Conservation (phyloP, 2,888 invertebrate species). For the Baccha elongata region DNA sequence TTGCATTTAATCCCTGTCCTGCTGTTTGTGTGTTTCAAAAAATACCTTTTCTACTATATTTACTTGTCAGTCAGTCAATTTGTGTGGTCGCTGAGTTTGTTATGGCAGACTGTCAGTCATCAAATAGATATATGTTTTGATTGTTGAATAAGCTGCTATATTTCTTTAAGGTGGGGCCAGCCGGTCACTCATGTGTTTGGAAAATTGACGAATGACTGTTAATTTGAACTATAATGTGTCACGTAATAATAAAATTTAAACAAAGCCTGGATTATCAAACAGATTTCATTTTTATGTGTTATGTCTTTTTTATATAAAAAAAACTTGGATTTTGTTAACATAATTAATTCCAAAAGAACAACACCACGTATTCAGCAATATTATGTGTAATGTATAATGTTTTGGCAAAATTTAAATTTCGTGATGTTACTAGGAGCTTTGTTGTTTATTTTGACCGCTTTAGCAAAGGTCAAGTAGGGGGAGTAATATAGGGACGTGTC, state of each 20-base stretch:
- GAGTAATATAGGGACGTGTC: too few species aligned
- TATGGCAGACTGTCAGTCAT: conserved; percentile 31
- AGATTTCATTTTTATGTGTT: too few species aligned
- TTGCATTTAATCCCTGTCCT: conserved; percentile 1
- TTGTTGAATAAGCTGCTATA: conserved; percentile 26
- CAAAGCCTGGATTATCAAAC: too few species aligned
- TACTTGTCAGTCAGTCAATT: conserved; percentile 2
- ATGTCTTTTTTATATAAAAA: too few species aligned
- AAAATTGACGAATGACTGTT: conserved; percentile 25
- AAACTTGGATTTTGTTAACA: too few species aligned
- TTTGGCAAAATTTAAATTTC: too few species aligned
- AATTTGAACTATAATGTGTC: conserved; percentile 39
- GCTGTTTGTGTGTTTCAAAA: background rate
- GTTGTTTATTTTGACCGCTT: too few species aligned
- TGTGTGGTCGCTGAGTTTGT: conserved; percentile 38
- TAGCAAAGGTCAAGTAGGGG: too few species aligned
- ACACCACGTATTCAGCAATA: too few species aligned
- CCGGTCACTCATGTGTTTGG: conserved; percentile 31
- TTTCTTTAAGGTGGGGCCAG: conserved; percentile 30
- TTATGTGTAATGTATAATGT: too few species aligned
- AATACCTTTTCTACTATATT: background rate
- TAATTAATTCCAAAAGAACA: too few species aligned
- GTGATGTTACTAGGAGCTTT: too few species aligned
- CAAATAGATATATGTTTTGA: conserved; percentile 12
- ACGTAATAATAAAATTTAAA: conserved; percentile 1